A percentile compares a stretch with the other conserved stretches of the same genome.
Evolutionary conservation across 1,140 invertebrate genomes (phyloP).

Genomic region (Nautilus pompilius): DNA sequence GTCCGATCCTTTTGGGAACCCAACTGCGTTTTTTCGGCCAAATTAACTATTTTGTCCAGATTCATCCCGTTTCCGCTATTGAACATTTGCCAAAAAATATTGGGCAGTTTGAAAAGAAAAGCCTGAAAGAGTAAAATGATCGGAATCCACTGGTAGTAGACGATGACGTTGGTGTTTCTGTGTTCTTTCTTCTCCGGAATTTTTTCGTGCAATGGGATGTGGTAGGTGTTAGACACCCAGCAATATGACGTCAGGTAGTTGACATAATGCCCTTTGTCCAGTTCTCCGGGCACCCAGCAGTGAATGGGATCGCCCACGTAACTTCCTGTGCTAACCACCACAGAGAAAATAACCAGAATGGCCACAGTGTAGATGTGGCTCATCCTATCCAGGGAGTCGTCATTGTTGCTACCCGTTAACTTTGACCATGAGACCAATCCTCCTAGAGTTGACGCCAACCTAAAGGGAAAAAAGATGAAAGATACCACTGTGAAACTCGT

Average conservation of each 20-base stretch:
- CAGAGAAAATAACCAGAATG: conserved; percentile 34
- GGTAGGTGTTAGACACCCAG: conserved; percentile 44
- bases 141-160: conserved; percentile 95
- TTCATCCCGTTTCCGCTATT: conserved; percentile 39
- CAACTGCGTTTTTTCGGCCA: conserved; percentile 60
- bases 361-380: conserved; percentile 42
- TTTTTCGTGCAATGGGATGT: conserved; percentile 28
- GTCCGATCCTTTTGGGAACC: conserved; percentile 34
- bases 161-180: conserved; percentile 43
- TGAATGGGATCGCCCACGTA: conserved; percentile 44
- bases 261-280: conserved; percentile 12
- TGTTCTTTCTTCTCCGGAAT: conserved; percentile 21
- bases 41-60: conserved; percentile 60
- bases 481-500: no score
- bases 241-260: conserved; percentile 33
- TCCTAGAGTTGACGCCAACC: conserved; percentile 10
- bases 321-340: conserved; percentile 42
- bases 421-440: conserved; percentile 33
- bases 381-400: conserved; percentile 41
- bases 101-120: conserved; percentile 89
- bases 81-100: conserved; percentile 82
- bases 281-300: conserved; percentile 29
- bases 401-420: conserved; percentile 30
- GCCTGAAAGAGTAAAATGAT: conserved; percentile 94
- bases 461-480: background rate